Evolutionary conservation across 2,888 invertebrate species (phyloP), one percentile per base, ranked within the genome.

Genomic region (Oegoconia quadripuncta): DNA sequence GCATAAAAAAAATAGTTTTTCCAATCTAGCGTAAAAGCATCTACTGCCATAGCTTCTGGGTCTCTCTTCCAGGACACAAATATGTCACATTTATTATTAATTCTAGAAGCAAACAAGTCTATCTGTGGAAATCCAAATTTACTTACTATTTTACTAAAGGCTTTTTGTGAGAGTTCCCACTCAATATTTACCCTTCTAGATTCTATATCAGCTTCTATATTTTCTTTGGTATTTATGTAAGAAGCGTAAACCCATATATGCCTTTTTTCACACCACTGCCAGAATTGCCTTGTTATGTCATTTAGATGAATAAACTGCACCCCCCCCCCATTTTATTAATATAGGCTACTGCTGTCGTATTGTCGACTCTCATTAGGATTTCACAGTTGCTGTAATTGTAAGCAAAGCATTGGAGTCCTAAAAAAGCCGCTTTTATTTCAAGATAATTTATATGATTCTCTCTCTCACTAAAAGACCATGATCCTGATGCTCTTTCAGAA

Each of bases 241-340:
- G 42, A 42, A 7, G 49, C 49, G 25, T 30, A 44, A 6, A 49
- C 28, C 17, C 23, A 33, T 6, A 46, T 20, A 3, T 38, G 27
- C 22, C 34, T 23, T 3, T 13, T 2, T 13, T 50, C 44, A 26
- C 44, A 44, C 37, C 37, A 46, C 8, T 43, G 34, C 43, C 44
- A 48, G 4, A 48, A 22, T 3, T 32, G 14, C 27, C 30, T 20
- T 0, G 42, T 13, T 2, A 44, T 23, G 1, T 34, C 4, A 28
- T 32, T 44, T 11, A 48, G 26, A 18, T 42, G 42, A 3, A 34
- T 38, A 20, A 32, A 39, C 15, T 39, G 36, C 12, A 40, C 26
- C 13, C 46, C 35, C n/a, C n/a, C 3, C 42, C 37, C 42, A 42
- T 44, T 8, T 30, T 11, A 23, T 49, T 46, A n/a, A 49, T 41